These are phyloP conservation scores for Bergia sp. DNA, from an alignment of 92 coral and sea anemone species.

Conservation along the genomic window DNA sequence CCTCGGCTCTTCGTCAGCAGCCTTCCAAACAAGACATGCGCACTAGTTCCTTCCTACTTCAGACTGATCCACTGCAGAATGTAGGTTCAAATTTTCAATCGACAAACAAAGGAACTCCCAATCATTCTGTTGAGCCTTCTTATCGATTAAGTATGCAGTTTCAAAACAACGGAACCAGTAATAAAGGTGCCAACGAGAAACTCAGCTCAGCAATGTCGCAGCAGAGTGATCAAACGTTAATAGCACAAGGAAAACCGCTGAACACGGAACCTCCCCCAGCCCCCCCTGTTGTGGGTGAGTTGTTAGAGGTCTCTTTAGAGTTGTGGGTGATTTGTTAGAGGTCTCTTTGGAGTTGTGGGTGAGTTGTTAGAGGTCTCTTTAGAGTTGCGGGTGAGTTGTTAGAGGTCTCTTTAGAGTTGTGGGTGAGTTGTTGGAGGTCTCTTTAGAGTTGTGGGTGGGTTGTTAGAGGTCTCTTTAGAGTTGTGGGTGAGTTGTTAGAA, in stretches of 20 bases:
- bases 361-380: neutral
- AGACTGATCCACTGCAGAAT: neutral
- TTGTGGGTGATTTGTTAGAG: neutral
- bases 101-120: neutral
- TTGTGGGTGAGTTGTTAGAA: neutral
- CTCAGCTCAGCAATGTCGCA: conserved; percentile 1
- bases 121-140: neutral
- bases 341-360: neutral
- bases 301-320: neutral
- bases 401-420: too few species aligned
- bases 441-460: neutral
- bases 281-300: conserved; percentile 8
- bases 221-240: neutral
- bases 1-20: neutral
- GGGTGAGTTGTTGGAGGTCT: neutral
- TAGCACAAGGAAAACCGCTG: neutral
- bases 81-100: neutral
- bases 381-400: too few species aligned
- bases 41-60: neutral
- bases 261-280: neutral
- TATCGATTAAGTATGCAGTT: neutral
- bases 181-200: neutral
- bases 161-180: neutral
- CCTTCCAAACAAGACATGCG: neutral
- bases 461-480: neutral